A percentile compares a stretch with the other conserved stretches of the same genome.
Evolutionary conservation across 2,797 vertebrate species (phyloP).

Genomic region (Paratrypauchen microcephalus): DNA sequence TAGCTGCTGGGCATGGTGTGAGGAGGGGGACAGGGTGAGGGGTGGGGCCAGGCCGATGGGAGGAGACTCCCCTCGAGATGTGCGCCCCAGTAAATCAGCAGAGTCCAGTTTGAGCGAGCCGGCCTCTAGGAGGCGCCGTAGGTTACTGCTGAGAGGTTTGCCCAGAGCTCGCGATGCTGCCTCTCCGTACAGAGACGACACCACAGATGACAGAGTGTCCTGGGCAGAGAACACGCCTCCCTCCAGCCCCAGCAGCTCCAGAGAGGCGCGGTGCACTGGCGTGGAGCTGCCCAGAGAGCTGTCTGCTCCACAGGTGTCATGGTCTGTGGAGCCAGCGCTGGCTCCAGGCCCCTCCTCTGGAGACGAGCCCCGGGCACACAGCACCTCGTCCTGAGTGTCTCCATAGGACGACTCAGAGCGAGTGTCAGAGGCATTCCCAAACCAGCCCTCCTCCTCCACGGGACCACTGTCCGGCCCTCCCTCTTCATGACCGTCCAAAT

Average conservation of each 20-base stretch:
- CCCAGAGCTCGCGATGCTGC: constrained; percentile 83
- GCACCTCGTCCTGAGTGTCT: constrained; percentile 88
- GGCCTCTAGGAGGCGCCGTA: constrained; percentile 92
- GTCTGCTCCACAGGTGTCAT: constrained; percentile 85
- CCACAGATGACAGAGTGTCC: constrained; percentile 90
- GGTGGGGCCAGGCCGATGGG: constrained; percentile 80
- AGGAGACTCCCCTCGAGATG: constrained; percentile 77
- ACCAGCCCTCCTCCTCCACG: constrained; percentile 95
- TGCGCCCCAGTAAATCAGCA: constrained; percentile 73
- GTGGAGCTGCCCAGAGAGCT: constrained; percentile 91
- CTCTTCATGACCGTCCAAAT: constrained; percentile 88
- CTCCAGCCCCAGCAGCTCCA: constrained; percentile 88
- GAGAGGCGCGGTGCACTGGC: constrained; percentile 85
- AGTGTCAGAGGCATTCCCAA: constrained; percentile 87
- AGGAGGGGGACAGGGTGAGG: constrained; percentile 89
- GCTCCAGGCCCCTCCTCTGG: constrained; percentile 78
- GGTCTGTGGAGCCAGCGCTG: constrained; percentile 77
- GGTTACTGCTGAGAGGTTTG: constrained; percentile 95
- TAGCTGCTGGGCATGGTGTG: constrained; percentile 95
- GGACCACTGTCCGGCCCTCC: constrained; percentile 85
- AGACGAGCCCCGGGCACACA: constrained; percentile 84
- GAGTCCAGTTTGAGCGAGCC: constrained; percentile 90
- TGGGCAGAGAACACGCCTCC: constrained; percentile 80
- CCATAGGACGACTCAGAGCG: constrained; percentile 90
- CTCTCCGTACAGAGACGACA: constrained; percentile 89